phyloP scores from a whole-genome alignment of 2,113 vertebrate genomes.

The Dicaeum eximium region DNA sequence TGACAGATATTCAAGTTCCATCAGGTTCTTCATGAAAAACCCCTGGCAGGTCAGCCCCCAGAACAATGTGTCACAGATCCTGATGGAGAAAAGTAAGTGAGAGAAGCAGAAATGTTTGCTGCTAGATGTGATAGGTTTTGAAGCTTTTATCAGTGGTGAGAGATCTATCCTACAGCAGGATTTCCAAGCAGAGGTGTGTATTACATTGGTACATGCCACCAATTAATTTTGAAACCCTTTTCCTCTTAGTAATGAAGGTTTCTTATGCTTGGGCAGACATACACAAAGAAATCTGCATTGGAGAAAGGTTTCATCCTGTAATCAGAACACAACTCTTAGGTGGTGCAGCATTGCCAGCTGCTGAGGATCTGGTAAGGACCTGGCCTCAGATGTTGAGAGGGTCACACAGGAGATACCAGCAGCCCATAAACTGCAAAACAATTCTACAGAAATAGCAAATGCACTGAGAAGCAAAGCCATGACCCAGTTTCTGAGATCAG shows the following conservation, averaged over 20 bases:
- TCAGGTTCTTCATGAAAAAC: constrained; percentile 53
- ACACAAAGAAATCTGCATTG: background rate
- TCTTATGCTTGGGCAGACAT: background rate
- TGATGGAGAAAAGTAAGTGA: constrained; percentile 63
- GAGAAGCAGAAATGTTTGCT: background rate
- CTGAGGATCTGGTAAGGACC: background rate
- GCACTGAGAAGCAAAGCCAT: background rate
- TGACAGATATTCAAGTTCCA: constrained; percentile 64
- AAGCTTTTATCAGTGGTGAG: background rate
- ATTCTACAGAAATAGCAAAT: background rate
- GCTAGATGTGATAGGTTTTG: background rate
- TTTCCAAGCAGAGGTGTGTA: background rate
- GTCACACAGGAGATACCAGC: background rate
- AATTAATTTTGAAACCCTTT: background rate
- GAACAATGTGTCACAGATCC: constrained; percentile 40
- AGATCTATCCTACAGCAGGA: background rate
- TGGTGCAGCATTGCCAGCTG: background rate
- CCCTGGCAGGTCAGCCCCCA: constrained; percentile 65
- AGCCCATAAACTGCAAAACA: background rate
- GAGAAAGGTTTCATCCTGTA: background rate
- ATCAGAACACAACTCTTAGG: background rate
- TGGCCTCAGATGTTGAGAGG: background rate
- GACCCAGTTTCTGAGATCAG: background rate
- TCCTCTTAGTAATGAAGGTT: background rate
- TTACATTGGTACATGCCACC: background rate